Evolutionary conservation across 2,888 invertebrate genomes (phyloP), one percentile per base, ranked within the genome.

Genomic region (Noctua janthe): DNA sequence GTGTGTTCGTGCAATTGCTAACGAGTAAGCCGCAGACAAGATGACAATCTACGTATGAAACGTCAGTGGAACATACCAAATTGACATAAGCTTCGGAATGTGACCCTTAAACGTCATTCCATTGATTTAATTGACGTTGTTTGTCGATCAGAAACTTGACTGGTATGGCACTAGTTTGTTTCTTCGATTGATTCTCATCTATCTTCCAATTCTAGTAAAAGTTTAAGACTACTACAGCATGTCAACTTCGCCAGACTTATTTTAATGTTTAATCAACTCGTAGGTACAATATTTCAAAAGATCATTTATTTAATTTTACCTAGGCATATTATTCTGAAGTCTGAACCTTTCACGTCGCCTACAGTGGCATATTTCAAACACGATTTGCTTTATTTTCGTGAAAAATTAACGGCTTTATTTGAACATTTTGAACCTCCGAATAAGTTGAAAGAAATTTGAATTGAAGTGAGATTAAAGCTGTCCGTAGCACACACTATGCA

Each of bases 391-490:
- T 76, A 74, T 87, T 76, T 76, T 71, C 56, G 29, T 71, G 56
- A 69, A 87, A 76, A 69, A 51, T 81, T 71, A 78, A 80, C 69
- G 64, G 73, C 71, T 81, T 83, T 80, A 79, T 85, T 84, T 83
- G 39, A 71, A 39, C 66, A 66, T 39, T 64, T 66, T 66, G 15
- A 39, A 81, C 64, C 81, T 62, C 56, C 64, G 71, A 81, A 77
- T 84, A 81, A 72, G 67, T 78, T 43, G 66, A 87, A 84, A 88
- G 82, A 23, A 80, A 84, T 81, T 79, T 82, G 82, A 81, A 86
- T 88, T 85, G 80, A 75, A 87, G 81, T 83, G 74, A 85, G 87
- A 89, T 84, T 88, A 88, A 89, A 86, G 79, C 87, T 89, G 89
- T 83, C 85, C 71, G 71, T 76, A 64, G 78, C 87, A 89, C 87